These are phyloP conservation scores for Platyura marginata DNA, from an alignment of 1,140 invertebrate species.

Conservation along the genomic window DNA sequence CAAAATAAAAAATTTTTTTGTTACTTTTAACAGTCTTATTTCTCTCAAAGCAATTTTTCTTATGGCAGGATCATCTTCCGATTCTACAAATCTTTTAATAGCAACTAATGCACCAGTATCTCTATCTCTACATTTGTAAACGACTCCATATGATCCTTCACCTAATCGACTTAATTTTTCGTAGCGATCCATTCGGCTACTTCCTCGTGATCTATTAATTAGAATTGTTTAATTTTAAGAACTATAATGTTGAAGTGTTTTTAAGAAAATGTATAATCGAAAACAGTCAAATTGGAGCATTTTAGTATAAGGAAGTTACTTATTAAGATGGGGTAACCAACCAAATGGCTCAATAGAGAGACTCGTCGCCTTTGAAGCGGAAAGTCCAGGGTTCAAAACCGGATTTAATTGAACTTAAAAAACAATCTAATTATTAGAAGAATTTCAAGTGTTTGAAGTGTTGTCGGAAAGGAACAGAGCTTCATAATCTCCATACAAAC, in stretches of 20 bases:
- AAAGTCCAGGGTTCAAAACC: neutral
- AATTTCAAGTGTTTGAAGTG: too few relatives aligned
- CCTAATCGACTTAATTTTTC: slow-evolving; percentile 92
- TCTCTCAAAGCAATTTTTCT: slow-evolving; percentile 95
- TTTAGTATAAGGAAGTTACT: neutral
- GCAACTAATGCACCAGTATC: slow-evolving; percentile 93
- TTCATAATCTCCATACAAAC: too few relatives aligned
- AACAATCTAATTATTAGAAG: too few relatives aligned
- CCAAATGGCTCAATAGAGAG: slow-evolving; percentile 2
- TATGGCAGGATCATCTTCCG: slow-evolving; percentile 96
- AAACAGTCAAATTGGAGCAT: neutral
- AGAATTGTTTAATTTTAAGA: slow-evolving; percentile 9
- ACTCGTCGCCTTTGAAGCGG: neutral
- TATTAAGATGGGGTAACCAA: neutral
- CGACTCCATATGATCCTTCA: slow-evolving; percentile 95
- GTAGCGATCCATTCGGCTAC: slow-evolving; percentile 92
- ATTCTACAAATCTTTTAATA: slow-evolving; percentile 98
- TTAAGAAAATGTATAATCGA: neutral
- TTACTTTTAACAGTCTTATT: slow-evolving; percentile 92
- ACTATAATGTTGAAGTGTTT: too few relatives aligned
- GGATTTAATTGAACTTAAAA: too few relatives aligned
- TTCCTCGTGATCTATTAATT: slow-evolving; percentile 52
- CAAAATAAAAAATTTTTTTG: too few relatives aligned
- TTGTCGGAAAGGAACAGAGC: too few relatives aligned
- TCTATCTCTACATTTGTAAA: slow-evolving; percentile 94